Percentiles rank a stretch among this genome's conserved stretches.
Evolutionary conservation across 2,113 vertebrate species (phyloP).

Genomic region (Pluvialis apricaria): DNA sequence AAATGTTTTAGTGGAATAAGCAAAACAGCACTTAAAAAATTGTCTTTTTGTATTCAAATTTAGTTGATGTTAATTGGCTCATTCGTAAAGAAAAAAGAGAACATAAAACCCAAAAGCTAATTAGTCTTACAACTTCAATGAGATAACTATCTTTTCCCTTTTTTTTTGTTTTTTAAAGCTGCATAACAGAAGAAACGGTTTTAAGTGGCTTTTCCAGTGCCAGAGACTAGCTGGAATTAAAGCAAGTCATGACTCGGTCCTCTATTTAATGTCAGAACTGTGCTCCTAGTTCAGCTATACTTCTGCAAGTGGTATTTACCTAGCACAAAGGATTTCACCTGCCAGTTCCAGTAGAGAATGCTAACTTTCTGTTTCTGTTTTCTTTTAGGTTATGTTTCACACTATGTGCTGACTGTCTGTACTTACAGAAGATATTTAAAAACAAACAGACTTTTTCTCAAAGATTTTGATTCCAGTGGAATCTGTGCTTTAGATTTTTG

Average conservation of each 20-base stretch:
- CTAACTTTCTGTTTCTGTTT: conserved; percentile 24
- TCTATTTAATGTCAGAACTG: background rate
- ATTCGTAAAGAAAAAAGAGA: background rate
- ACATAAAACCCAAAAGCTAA: background rate
- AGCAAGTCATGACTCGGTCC: background rate
- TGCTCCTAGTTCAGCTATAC: background rate
- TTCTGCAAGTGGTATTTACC: background rate
- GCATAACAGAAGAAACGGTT: background rate
- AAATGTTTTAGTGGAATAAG: background rate
- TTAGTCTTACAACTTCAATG: background rate
- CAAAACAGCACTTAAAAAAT: background rate
- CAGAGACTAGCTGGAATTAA: background rate
- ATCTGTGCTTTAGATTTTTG: conserved; percentile 88
- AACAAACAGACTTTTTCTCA: conserved; percentile 77
- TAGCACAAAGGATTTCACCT: background rate
- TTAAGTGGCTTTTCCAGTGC: background rate
- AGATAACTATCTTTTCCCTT: background rate
- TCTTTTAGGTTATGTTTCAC: conserved; percentile 90
- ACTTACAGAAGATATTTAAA: conserved; percentile 93
- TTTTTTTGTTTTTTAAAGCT: background rate
- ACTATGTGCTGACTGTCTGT: conserved; percentile 94
- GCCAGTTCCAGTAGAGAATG: background rate
- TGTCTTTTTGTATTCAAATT: background rate
- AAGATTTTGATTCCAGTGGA: conserved; percentile 98
- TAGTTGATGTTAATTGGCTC: background rate